A percentile compares a stretch with the other conserved stretches of the same genome.
These are phyloP conservation scores for Eublepharis macularius DNA, from an alignment of 2,113 vertebrate genomes.

Conservation along the genomic window DNA sequence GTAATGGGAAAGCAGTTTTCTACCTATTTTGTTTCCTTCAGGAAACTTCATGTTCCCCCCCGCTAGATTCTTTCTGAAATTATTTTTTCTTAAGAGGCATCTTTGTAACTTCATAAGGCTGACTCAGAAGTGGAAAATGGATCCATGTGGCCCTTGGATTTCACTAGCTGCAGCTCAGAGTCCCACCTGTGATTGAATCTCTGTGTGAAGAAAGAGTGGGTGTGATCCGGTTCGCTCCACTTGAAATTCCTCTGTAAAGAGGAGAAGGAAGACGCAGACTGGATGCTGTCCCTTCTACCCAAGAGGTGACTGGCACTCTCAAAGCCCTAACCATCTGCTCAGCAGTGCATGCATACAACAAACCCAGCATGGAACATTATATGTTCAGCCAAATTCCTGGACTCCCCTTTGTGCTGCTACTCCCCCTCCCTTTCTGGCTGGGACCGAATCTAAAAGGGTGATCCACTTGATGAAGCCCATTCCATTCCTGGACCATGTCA, in stretches of 20 bases:
- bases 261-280: not conserved
- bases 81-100: not conserved
- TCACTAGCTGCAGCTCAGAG: no score
- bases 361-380: not conserved
- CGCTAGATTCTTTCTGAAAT: not conserved
- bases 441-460: not conserved
- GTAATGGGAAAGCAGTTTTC: not conserved
- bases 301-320: not conserved
- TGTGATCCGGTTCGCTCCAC: not conserved
- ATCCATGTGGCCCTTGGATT: not conserved
- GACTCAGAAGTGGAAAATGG: not conserved
- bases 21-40: not conserved
- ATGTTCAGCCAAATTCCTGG: not conserved
- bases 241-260: not conserved
- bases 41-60: not conserved
- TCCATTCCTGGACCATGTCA: not conserved
- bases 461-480: not conserved
- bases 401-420: not conserved
- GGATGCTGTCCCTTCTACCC: not conserved
- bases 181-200: not conserved
- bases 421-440: not conserved
- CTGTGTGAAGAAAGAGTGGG: not conserved
- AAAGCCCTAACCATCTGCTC: not conserved
- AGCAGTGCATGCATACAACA: not conserved
- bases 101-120: not conserved